Conservation (phyloP, 2,888 invertebrate genomes). For the Macrophya alboannulata region DNA sequence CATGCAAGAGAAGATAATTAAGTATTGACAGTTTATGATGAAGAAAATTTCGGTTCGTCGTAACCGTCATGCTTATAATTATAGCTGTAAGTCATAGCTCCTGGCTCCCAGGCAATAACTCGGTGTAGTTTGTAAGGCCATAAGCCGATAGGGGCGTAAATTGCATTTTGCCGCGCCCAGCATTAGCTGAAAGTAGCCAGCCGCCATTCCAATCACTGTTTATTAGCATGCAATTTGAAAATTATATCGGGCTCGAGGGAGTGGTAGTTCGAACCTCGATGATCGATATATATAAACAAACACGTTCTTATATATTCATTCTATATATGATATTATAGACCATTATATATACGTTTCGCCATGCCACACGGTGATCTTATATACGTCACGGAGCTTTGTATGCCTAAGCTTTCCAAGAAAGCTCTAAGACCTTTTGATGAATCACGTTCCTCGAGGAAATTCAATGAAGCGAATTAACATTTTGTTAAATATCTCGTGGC, state of each 20-base stretch:
- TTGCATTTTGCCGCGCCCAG: constrained; percentile 72
- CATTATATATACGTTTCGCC: constrained; percentile 9
- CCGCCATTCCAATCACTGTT: constrained; percentile 70
- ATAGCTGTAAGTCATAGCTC: constrained; percentile 14
- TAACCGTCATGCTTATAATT: constrained; percentile 23
- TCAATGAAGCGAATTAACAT: background rate
- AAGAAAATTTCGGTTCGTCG: constrained; percentile 6
- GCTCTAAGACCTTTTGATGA: background rate
- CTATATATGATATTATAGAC: background rate
- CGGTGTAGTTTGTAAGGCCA: constrained; percentile 57
- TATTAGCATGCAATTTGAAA: constrained; percentile 75
- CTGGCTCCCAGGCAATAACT: constrained; percentile 23
- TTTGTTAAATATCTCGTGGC: background rate
- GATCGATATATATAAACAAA: constrained; percentile 48
- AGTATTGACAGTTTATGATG: background rate
- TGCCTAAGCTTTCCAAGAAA: background rate
- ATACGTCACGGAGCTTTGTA: background rate
- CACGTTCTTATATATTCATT: background rate
- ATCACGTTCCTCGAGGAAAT: background rate
- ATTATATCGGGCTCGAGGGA: constrained; percentile 71
- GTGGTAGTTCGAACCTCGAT: constrained; percentile 60
- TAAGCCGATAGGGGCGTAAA: constrained; percentile 67
- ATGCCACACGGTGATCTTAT: constrained; percentile 21
- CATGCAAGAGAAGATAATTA: background rate
- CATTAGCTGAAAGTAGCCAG: constrained; percentile 62